These are phyloP conservation scores for Glareola pratincola DNA, from an alignment of 2,113 vertebrate species.

Conservation along the genomic window DNA sequence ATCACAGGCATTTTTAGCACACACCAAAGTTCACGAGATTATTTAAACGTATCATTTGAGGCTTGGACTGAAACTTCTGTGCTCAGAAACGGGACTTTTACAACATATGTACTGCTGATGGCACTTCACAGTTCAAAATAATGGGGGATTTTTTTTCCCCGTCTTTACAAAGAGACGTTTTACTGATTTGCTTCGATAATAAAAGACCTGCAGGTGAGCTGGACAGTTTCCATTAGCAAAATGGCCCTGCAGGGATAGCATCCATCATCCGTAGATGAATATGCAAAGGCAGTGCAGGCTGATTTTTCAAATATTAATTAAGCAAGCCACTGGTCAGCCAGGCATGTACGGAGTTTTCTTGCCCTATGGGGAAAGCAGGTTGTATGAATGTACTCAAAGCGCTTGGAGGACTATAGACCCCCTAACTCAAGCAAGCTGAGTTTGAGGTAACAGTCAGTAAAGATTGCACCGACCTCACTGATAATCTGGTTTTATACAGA, in stretches of 20 bases:
- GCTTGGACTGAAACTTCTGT: not conserved
- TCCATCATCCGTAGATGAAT: not conserved
- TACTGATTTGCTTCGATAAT: not conserved
- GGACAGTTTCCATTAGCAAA: conserved; percentile 2
- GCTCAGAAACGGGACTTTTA: not conserved
- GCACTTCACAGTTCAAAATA: not conserved
- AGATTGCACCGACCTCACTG: not conserved
- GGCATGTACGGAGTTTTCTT: not conserved
- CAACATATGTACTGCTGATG: not conserved
- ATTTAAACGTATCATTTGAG: not conserved
- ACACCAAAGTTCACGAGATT: not conserved
- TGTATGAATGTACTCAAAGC: not conserved
- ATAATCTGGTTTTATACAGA: not conserved
- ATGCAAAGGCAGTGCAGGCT: not conserved
- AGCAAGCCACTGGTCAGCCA: not conserved
- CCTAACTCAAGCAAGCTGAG: not conserved
- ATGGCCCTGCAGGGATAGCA: not conserved
- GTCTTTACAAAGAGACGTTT: not conserved
- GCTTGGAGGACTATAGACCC: not conserved
- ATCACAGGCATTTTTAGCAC: not conserved
- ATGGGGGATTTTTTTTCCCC: too few species aligned
- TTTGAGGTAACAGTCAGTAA: not conserved
- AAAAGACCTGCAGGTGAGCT: conserved; percentile 20
- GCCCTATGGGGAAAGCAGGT: not conserved
- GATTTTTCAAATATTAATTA: conserved; percentile 29